Evolutionary conservation across 2,113 vertebrate genomes (phyloP), one percentile per base, ranked within the genome.

Genomic region (Dissostichus mawsoni): DNA sequence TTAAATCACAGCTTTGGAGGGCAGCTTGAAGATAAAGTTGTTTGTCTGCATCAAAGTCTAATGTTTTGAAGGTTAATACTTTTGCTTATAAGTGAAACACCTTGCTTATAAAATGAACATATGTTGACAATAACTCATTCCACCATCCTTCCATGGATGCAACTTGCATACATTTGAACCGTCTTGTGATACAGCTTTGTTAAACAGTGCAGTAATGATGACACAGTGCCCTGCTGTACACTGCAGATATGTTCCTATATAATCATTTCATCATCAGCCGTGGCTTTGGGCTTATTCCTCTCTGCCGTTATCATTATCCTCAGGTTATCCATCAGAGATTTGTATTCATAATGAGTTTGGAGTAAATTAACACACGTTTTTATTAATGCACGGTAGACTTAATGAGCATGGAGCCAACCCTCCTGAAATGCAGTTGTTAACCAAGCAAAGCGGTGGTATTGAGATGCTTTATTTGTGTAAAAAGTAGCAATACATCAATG

Each of bases 341-440:
- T 67, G 70, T 85, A 67, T 84, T 84, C 75, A 70, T 59, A 65
- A 52, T 64, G 66, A 67, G 51, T 63, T 50, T 45, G 36, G 20
- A 8, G 70, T 55, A 11, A 84, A 82, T 84, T 71, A 87, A 78
- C 62, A 78, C 44, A 71, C 73, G 72, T 64, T 62, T 12, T 79
- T 80, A 74, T 80, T 80, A 58, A 45, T 64, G 62, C 47, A 55
- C 18, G 51, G 56, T 11, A 3, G 25, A 33, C 59, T 20, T 82
- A 78, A 78, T 75, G 65, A 73, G 59, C 13, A 55, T 5, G 50
- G 44, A 52, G n/a, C 1, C 44, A 65, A 41, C 25, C 18, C 17
- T 20, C 5, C 9, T 57, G 50, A 64, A 81, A 69, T 59, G 14
- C 47, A 56, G 13, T 63, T 44, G 52, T 68, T 66, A 29, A 44